Conservation (phyloP, 2,113 vertebrate species). For the Engystomops pustulosus region DNA sequence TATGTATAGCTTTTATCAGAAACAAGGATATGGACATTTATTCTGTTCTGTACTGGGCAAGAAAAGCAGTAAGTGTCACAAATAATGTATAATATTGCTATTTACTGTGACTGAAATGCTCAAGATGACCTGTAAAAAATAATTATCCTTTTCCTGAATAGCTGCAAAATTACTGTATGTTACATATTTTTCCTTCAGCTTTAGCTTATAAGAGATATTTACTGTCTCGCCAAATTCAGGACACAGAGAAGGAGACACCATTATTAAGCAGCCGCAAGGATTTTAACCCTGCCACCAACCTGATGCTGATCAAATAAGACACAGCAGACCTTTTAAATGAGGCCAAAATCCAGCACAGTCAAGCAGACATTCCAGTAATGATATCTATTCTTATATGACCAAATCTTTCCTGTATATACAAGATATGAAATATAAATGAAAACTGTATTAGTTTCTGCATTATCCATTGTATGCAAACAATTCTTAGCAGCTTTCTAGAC, state of each 20-base stretch:
- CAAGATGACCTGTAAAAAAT: background rate
- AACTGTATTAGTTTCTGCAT: background rate
- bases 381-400: constrained; percentile 26
- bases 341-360: constrained; percentile 39
- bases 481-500: background rate
- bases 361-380: constrained; percentile 13
- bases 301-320: constrained; percentile 51
- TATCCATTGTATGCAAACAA: constrained; percentile 5
- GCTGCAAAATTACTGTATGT: background rate
- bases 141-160: background rate
- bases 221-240: constrained; percentile 28
- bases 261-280: constrained; percentile 29
- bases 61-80: background rate
- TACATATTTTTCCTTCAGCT: background rate
- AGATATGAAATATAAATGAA: constrained; percentile 1
- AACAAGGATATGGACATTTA: too few relatives aligned
- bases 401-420: background rate
- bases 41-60: background rate
- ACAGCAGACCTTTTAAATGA: constrained; percentile 51
- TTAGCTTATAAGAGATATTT: background rate
- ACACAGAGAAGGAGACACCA: constrained; percentile 28
- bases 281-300: constrained; percentile 40
- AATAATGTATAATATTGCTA: background rate
- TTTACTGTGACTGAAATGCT: background rate
- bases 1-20: too few relatives aligned